Base-by-base conservation (phyloP, 2,797 vertebrate species). In the Novumbra hubbsi region DNA sequence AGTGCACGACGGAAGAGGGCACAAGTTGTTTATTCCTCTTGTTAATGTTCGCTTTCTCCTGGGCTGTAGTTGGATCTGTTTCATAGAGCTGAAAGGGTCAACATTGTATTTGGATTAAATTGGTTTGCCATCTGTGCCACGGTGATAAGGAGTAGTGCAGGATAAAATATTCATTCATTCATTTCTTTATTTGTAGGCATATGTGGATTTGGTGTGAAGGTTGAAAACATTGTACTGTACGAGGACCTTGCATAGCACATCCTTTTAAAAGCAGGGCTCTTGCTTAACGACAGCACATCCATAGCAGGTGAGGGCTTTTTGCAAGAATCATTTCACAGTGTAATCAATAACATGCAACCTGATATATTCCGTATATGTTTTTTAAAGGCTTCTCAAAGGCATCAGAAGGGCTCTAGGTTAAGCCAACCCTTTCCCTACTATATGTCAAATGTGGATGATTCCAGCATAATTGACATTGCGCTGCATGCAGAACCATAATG, bases 51-150 rank as follows among this genome's bases (percentile, higher is more conserved):
- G 83, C 76, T 62, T 82, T 64, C 76, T 41, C 65, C 83, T 83
- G 83, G 87, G 73, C 74, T 77, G 81, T 84, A 83, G 83, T 80
- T 68, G 27, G 52, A 45, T 30, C 77, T 60, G 70, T 82, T 85
- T 85, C 79, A 78, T 75, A 85, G 75, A 84, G 79, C 81, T 81
- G 80, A 88, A 80, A 85, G 83, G 85, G 81, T 81, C 86, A 81
- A 89, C 85, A 87, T 75, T 89, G 86, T 87, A 80, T 86, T 86
- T 81, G 84, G 86, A 91, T 88, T 89, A 85, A 87, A 90, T 85
- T 88, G 82, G 83, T 89, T 91, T 89, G 83, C 85, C 88, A 87
- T 92, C 87, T 91, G 91, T 84, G 89, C 82, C 21, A 82, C 79
- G 68, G 83, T 32, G 89, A 93, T 92, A 92, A 92, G 74, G 72